Base-by-base conservation (phyloP, 2,113 vertebrate genomes). In the Nycticorax nycticorax region DNA sequence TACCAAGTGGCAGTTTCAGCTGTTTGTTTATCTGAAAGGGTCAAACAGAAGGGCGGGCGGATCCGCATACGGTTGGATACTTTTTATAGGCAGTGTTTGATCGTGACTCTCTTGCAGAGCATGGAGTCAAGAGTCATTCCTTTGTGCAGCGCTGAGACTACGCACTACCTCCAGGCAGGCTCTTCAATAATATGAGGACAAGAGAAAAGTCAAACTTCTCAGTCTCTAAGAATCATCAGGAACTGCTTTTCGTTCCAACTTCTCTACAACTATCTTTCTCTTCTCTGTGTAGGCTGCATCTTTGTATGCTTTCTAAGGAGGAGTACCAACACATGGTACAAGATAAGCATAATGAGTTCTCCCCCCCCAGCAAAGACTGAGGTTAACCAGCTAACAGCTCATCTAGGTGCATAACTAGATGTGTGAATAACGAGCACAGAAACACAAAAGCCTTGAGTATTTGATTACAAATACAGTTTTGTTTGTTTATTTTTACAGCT, bases 101-200 rank as follows among this genome's bases (percentile, higher is more conserved):
- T 27, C 3, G 0, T 23, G 20, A 47, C 33, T 73, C 14, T 73
- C n/a, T 7, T n/a, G 27, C 27, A 68, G 37, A 69, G 35, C 0
- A 0, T 18, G 13, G 45, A 92, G 45, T 55, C 63, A 50, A 47
- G 28, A 59, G 43, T 14, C 37, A 19, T 14, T 75, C 12, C 16
- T 24, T 56, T 77, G 32, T 35, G 59, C 55, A 77, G 64, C 48
- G 21, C 26, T 50, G 27, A 68, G 35, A 83, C 12, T 23, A 4
- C 7, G 12, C 57, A 39, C 26, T 28, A 64, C 41, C 64, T 62
- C 59, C 47, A 33, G 35, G 76, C 68, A 83, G 14, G 5, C 74
- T 85, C 71, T 30, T 45, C 26, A 52, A 4, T 18, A 66, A 39
- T 8, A 35, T 1, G 3, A 50, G 35, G 20, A 37, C 18, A 81